phyloP scores from a whole-genome alignment of 2,888 invertebrate genomes.

The Cheilosia vernalis region DNA sequence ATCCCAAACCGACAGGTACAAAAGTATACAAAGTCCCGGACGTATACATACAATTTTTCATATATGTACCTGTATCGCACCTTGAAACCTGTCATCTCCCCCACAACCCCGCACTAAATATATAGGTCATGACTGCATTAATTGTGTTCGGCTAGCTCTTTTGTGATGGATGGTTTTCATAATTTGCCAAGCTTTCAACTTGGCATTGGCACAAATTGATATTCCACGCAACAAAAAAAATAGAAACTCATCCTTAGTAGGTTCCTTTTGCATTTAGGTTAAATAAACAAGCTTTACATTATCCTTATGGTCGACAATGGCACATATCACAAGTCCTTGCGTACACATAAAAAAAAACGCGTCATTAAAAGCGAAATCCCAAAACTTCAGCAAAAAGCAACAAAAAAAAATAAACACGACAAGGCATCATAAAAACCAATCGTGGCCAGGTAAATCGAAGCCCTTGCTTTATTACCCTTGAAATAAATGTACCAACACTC shows the following conservation, averaged over 20 bases:
- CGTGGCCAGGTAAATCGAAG: slow-evolving; percentile 58
- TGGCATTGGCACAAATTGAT: slow-evolving; percentile 46
- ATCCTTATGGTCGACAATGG: slow-evolving; percentile 10
- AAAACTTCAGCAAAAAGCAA: neutral
- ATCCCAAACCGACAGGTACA: too few relatives aligned
- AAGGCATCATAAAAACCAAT: slow-evolving; percentile 34
- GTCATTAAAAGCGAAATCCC: slow-evolving; percentile 9
- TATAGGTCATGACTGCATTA: slow-evolving; percentile 3
- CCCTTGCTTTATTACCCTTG: slow-evolving; percentile 68
- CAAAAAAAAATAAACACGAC: neutral
- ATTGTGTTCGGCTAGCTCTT: neutral
- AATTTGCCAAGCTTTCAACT: slow-evolving; percentile 7
- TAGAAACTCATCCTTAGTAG: neutral
- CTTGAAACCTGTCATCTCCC: neutral
- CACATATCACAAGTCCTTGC: slow-evolving; percentile 2
- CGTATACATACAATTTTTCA: neutral
- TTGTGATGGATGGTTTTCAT: neutral
- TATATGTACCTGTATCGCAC: neutral
- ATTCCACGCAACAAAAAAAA: neutral
- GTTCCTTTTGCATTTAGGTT: slow-evolving; percentile 21
- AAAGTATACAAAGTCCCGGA: neutral
- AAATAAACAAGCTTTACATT: slow-evolving; percentile 34
- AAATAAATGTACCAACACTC: slow-evolving; percentile 34
- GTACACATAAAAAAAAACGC: slow-evolving; percentile 1
- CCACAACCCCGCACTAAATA: neutral